Evolutionary conservation across 2,113 vertebrate genomes (phyloP).

Genomic region (Falcunculus frontatus): DNA sequence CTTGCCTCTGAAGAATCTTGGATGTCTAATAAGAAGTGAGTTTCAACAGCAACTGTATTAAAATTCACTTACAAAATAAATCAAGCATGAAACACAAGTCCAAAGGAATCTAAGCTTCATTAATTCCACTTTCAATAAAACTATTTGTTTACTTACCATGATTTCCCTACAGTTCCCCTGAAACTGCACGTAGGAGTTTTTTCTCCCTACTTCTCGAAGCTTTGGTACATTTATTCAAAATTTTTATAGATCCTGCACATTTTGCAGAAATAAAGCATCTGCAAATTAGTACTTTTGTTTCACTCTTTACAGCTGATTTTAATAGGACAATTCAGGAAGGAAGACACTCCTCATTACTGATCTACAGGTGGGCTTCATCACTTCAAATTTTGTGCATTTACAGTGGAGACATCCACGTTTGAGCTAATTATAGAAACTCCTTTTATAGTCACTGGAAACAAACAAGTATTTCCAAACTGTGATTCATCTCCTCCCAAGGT

Average conservation of each 20-base stretch:
- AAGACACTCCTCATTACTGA: background rate
- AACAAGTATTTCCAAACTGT: background rate
- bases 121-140: slow-evolving; percentile 17
- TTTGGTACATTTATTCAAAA: background rate
- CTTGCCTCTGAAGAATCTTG: background rate
- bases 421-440: background rate
- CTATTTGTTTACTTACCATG: background rate
- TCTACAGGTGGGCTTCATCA: background rate
- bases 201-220: background rate
- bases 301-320: background rate
- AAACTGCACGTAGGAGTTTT: background rate
- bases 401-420: background rate
- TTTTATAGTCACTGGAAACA: background rate
- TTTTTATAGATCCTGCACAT: background rate
- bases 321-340: background rate
- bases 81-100: slow-evolving; percentile 34
- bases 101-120: slow-evolving; percentile 22
- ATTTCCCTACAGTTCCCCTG: background rate
- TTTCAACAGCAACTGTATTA: slow-evolving; percentile 13
- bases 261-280: background rate
- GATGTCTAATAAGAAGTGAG: background rate
- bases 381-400: background rate
- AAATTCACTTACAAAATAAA: slow-evolving; percentile 45
- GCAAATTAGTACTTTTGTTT: background rate
- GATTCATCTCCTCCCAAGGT: slow-evolving; percentile 13